A percentile compares a stretch with the other conserved stretches of the same genome.
Conservation (phyloP, 2,888 invertebrate species). For the Cosmopolites sordidus region DNA sequence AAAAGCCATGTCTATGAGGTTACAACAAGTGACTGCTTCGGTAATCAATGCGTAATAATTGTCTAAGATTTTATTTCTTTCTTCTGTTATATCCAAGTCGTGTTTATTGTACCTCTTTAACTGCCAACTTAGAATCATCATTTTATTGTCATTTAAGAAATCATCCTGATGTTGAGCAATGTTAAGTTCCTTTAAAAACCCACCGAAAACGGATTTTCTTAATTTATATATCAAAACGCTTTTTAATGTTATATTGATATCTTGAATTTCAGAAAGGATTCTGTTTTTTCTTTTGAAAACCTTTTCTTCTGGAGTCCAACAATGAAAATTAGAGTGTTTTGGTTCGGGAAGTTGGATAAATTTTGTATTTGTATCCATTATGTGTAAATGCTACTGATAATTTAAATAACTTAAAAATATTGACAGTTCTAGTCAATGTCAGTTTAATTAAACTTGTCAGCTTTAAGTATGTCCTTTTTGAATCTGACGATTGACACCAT, state of each 20-base stretch:
- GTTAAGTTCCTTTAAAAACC: constrained; percentile 38
- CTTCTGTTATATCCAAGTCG: constrained; percentile 29
- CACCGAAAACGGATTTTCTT: constrained; percentile 36
- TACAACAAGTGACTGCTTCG: constrained; percentile 32
- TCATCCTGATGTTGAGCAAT: constrained; percentile 34
- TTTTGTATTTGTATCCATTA: constrained; percentile 10
- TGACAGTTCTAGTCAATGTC: no score
- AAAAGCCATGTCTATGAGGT: constrained; percentile 35
- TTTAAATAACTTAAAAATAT: no score
- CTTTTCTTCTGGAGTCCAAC: constrained; percentile 26
- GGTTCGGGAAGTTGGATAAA: constrained; percentile 3
- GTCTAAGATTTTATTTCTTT: constrained; percentile 34
- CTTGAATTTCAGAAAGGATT: constrained; percentile 9
- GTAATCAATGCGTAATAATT: constrained; percentile 33
- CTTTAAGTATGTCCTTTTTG: no score
- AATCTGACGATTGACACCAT: no score
- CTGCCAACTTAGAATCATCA: constrained; percentile 35
- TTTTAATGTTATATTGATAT: constrained; percentile 19
- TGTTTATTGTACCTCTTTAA: constrained; percentile 29
- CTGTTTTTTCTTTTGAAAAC: constrained; percentile 17
- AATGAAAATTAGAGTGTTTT: constrained; percentile 5
- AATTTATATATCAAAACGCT: constrained; percentile 20
- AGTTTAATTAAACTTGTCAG: no score
- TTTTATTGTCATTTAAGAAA: constrained; percentile 35
- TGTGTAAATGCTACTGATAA: background rate